Conservation (phyloP, 37 sponge, comb jelly and placozoan genomes). For the Spongilla lacustris region DNA sequence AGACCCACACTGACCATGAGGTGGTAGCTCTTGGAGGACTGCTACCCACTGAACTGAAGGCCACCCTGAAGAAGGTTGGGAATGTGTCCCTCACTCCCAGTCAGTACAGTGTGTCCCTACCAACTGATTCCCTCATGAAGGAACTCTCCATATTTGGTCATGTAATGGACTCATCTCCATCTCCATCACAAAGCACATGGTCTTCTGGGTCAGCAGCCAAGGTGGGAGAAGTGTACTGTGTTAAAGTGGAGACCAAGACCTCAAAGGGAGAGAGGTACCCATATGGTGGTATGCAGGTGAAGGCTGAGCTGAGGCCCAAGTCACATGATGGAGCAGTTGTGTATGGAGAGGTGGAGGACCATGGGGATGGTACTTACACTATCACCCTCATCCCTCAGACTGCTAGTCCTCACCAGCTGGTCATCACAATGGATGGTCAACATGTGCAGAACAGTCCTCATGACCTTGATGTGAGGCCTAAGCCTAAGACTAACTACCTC, state of each 20-base stretch:
- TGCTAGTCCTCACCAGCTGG: neutral
- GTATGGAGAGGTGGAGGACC: neutral
- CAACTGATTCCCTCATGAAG: neutral
- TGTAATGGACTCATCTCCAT: neutral
- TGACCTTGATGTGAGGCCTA: neutral
- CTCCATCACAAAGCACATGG: constrained; percentile 3
- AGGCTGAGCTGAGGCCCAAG: constrained; percentile 6
- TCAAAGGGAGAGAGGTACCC: neutral
- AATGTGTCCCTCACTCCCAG: neutral
- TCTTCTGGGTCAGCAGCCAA: neutral
- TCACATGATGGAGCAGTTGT: neutral
- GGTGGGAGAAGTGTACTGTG: neutral
- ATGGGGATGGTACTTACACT: neutral
- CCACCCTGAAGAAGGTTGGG: neutral
- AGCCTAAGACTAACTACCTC: no score
- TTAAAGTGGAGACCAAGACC: neutral
- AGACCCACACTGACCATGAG: neutral
- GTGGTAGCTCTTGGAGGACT: neutral
- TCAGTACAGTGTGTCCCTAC: neutral
- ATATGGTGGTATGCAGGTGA: neutral
- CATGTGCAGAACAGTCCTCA: neutral
- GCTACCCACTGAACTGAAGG: neutral
- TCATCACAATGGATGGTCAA: neutral
- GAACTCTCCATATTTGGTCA: neutral
- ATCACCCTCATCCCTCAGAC: constrained; percentile 1